A percentile compares a stretch with the other conserved stretches of the same genome.
Conservation (phyloP, 2,888 invertebrate species). For the Gerris lacustris region DNA sequence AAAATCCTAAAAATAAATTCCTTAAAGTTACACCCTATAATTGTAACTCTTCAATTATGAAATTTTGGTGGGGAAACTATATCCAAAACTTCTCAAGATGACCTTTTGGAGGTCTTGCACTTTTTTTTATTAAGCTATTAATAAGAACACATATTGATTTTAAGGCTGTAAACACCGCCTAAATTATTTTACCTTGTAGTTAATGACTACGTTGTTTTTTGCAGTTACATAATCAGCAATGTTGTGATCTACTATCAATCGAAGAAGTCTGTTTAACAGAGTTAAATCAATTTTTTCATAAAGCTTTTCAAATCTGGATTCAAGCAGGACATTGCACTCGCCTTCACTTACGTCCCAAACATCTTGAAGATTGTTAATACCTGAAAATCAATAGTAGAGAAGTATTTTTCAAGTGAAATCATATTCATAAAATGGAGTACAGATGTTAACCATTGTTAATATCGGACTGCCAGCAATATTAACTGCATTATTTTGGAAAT, state of each 20-base stretch:
- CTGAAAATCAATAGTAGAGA: constrained; percentile 36
- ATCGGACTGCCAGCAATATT: background rate
- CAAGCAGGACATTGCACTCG: constrained; percentile 94
- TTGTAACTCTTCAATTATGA: no score
- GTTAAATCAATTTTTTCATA: constrained; percentile 99
- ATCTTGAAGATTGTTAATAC: constrained; percentile 91
- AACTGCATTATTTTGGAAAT: no score
- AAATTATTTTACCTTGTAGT: constrained; percentile 63
- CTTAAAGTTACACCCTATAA: no score
- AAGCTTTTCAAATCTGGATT: constrained; percentile 95
- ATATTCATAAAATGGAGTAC: background rate
- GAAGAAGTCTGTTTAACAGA: constrained; percentile 82
- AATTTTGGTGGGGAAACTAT: no score
- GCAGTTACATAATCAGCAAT: constrained; percentile 99
- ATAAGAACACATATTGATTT: no score
- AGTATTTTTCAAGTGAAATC: constrained; percentile 6
- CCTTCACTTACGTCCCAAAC: constrained; percentile 99
- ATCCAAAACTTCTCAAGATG: no score
- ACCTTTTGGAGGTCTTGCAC: no score
- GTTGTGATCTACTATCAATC: constrained; percentile 98
- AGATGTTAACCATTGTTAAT: background rate
- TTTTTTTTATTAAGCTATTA: no score
- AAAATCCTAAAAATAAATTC: background rate
- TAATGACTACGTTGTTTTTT: constrained; percentile 99
- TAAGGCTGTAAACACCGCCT: no score